phyloP scores from a whole-genome alignment of 1,140 invertebrate species.

The Berghia stephanieae region DNA sequence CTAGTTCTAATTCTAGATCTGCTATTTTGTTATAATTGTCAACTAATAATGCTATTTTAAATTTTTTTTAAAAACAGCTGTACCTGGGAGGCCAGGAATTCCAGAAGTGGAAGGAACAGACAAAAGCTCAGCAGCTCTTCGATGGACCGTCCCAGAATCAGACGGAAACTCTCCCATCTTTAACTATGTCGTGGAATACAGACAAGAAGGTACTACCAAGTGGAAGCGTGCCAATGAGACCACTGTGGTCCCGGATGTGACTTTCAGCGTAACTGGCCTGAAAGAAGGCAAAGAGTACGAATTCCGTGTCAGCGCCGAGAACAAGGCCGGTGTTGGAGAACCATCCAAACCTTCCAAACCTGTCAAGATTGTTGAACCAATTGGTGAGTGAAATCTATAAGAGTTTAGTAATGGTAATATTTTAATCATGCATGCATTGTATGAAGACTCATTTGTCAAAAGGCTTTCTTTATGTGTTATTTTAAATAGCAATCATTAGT shows the following conservation, averaged over 20 bases:
- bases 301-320: constrained; percentile 95
- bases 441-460: background rate
- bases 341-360: constrained; percentile 78
- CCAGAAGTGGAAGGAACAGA: constrained; percentile 92
- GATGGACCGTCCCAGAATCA: constrained; percentile 87
- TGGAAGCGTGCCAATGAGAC: constrained; percentile 58
- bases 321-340: constrained; percentile 94
- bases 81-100: constrained; percentile 82
- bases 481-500: too few relatives aligned
- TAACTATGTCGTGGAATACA: constrained; percentile 85
- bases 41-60: too few relatives aligned
- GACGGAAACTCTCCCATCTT: constrained; percentile 96
- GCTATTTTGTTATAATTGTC: too few relatives aligned
- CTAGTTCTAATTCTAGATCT: too few relatives aligned
- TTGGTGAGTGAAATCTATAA: constrained; percentile 43
- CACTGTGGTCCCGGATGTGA: constrained; percentile 50
- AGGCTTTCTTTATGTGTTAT: background rate
- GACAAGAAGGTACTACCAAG: constrained; percentile 43
- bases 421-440: background rate
- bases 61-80: constrained; percentile 41
- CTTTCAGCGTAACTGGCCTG: constrained; percentile 80
- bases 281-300: constrained; percentile 92
- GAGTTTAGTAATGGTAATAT: background rate
- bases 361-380: constrained; percentile 53
- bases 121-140: constrained; percentile 91